Evolutionary conservation across 2,888 invertebrate genomes (phyloP), one percentile per base, ranked within the genome.

Genomic region (Pristionchus maxplancki): DNA sequence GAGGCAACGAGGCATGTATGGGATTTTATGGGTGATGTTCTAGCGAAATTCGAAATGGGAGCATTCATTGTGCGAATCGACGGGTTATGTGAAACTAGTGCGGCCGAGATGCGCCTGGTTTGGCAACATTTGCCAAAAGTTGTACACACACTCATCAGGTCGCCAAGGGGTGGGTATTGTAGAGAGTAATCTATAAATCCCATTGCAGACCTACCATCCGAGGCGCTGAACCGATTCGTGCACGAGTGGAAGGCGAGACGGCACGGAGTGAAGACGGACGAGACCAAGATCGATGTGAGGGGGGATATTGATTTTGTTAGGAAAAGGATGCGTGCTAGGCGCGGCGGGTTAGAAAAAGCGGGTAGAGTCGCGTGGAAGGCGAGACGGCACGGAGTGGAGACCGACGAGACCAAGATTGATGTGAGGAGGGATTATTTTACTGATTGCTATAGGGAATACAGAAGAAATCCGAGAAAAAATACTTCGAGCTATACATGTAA

Each of bases 201-300:
- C 24, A n/a, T 74, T 83, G 82, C 64, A 85, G 85, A 44, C 44
- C 17, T 85, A 0, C 15, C n/a, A 1, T 3, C 11, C n/a, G 34
- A 37, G 44, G 6, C 85, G 44, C 64, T 85, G 40, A 44, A 62
- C 17, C 37, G 37, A 8, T 85, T 85, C 85, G 62, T 85, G 62
- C 85, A 64, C 44, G 64, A 85, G 40, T 85, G 85, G 85, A 44
- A n/a, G 31, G 58, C 62, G 85, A 62, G 64, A 34, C 37, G 64
- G 53, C 40, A 62, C 28, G 85, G 85, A 44, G 44, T 85, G 40
- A 17, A 40, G 44, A 28, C 28, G n/a, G 85, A 85, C 13, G 85
- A 85, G 34, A 34, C 17, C 50, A 83, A 20, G 50, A 83, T 83
- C 34, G 82, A 83, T 50, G 82, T 83, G 50, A 53, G 53, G 6